These are phyloP conservation scores for Busseola fusca DNA, from an alignment of 2,888 invertebrate genomes.

Conservation along the genomic window DNA sequence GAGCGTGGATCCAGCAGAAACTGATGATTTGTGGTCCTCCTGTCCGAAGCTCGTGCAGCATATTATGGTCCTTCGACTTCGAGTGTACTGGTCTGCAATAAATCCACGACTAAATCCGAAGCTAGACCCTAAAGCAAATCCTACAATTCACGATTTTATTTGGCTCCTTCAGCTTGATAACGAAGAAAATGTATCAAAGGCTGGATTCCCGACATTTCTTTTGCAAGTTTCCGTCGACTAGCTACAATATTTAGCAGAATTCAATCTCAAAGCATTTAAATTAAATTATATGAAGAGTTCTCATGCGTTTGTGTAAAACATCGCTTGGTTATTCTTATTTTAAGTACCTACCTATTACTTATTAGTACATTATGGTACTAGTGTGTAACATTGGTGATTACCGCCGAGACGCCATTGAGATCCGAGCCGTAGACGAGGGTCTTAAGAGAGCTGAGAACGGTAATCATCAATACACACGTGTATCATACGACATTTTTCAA, in stretches of 20 bases:
- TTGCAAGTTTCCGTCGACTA: constrained; percentile 67
- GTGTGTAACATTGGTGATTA: too few species aligned
- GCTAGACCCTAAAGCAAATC: constrained; percentile 68
- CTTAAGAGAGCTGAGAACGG: too few species aligned
- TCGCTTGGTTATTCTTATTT: constrained; percentile 65
- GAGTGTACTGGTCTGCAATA: constrained; percentile 69
- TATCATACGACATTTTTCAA: too few species aligned
- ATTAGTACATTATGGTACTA: too few species aligned
- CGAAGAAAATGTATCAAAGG: constrained; percentile 61
- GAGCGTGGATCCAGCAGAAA: constrained; percentile 70
- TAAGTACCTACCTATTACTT: constrained; percentile 42
- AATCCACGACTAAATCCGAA: constrained; percentile 63
- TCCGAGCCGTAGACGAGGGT: too few species aligned
- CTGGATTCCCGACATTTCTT: constrained; percentile 66
- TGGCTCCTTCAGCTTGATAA: constrained; percentile 72
- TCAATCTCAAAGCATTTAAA: constrained; percentile 67
- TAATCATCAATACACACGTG: too few species aligned
- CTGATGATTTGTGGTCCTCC: constrained; percentile 69
- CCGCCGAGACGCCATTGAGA: too few species aligned
- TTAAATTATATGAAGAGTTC: constrained; percentile 62
- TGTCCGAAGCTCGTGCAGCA: constrained; percentile 66
- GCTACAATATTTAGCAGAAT: constrained; percentile 67
- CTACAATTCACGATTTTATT: constrained; percentile 65
- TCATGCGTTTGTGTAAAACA: constrained; percentile 64
- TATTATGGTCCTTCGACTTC: constrained; percentile 67